Percentiles rank a stretch among this genome's conserved stretches.
These are phyloP conservation scores for Parelbella ahira DNA, from an alignment of 2,888 invertebrate genomes.

Conservation along the genomic window DNA sequence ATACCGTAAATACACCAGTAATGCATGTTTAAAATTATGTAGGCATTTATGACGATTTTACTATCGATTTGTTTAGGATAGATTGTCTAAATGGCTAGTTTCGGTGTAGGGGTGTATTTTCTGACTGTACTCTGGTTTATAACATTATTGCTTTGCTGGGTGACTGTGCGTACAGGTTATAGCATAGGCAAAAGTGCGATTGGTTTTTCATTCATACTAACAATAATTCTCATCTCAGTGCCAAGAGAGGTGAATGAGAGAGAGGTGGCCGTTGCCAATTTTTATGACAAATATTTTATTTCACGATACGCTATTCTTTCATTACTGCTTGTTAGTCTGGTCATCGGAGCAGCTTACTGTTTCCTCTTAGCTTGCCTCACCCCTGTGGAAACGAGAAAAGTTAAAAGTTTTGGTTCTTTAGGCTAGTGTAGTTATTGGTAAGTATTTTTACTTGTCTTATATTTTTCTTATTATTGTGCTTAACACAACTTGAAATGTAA, in stretches of 20 bases:
- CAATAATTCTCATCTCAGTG: conserved; percentile 80
- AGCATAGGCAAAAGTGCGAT: conserved; percentile 83
- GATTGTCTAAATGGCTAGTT: conserved; percentile 53
- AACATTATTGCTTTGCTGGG: conserved; percentile 82
- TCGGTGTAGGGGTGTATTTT: conserved; percentile 85
- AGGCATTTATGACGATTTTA: not conserved
- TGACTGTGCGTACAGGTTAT: conserved; percentile 83
- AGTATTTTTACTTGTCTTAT: not conserved
- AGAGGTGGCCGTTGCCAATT: conserved; percentile 60
- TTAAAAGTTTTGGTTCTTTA: conserved; percentile 50
- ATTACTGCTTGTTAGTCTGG: conserved; percentile 47
- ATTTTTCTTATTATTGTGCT: too few relatives aligned
- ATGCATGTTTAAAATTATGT: conserved; percentile 38
- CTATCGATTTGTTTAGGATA: conserved; percentile 9
- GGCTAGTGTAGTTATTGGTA: conserved; percentile 33
- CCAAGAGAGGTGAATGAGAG: conserved; percentile 77
- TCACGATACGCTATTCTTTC: conserved; percentile 50
- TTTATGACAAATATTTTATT: conserved; percentile 63
- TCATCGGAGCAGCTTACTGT: conserved; percentile 48
- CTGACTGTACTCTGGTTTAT: conserved; percentile 83
- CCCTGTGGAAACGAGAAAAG: conserved; percentile 56
- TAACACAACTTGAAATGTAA: too few relatives aligned
- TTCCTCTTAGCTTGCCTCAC: conserved; percentile 54
- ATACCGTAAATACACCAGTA: conserved; percentile 42
- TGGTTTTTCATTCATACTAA: conserved; percentile 74